Conservation (phyloP, 2,888 invertebrate species). For the Agrotis puta region DNA sequence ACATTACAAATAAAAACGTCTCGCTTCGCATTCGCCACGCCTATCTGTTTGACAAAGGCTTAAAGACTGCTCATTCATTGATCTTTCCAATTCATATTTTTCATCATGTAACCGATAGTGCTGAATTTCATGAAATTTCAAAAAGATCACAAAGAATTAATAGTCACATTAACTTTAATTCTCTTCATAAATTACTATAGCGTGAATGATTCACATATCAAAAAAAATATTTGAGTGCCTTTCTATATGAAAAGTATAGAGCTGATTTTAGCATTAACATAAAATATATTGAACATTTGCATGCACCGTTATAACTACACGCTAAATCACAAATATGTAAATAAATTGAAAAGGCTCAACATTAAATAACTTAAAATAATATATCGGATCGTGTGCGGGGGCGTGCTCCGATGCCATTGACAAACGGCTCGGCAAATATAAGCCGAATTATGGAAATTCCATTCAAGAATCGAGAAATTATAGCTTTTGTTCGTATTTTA, state of each 20-base stretch:
- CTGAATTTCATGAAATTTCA: too few species aligned
- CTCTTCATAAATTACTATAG: constrained; percentile 1
- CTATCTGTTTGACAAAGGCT: too few species aligned
- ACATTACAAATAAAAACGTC: too few species aligned
- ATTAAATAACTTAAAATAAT: constrained; percentile 79
- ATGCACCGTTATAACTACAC: constrained; percentile 64
- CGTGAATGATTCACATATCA: constrained; percentile 11
- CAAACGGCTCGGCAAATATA: constrained; percentile 81
- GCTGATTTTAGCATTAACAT: constrained; percentile 44
- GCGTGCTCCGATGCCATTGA: constrained; percentile 70
- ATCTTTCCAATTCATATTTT: too few species aligned
- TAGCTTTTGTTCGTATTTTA: constrained; percentile 82
- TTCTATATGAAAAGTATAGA: constrained; percentile 31
- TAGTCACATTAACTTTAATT: neutral
- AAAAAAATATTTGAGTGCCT: constrained; percentile 20
- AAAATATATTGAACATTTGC: constrained; percentile 62
- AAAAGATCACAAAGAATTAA: neutral
- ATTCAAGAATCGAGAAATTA: constrained; percentile 84
- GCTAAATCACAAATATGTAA: constrained; percentile 76
- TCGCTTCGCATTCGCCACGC: too few species aligned
- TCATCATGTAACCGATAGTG: too few species aligned
- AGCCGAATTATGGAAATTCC: constrained; percentile 84
- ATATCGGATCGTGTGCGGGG: constrained; percentile 64
- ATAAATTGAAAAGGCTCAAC: constrained; percentile 72
- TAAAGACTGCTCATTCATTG: too few species aligned